Base-by-base conservation (phyloP, 1,140 invertebrate species). In the Nasonia vitripennis region DNA sequence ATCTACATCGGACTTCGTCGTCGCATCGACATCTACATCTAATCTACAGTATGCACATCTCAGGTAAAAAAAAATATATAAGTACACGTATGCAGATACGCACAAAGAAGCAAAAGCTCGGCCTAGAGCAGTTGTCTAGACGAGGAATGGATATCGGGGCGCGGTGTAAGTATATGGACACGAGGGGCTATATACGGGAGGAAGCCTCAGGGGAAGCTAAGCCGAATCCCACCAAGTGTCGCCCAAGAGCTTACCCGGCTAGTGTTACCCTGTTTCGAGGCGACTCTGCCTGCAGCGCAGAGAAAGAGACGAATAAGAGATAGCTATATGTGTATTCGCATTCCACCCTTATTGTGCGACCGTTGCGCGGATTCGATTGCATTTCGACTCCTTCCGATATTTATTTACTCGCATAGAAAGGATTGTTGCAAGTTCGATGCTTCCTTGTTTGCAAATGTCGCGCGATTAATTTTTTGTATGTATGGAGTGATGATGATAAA, bases 181-280 rank as follows among this genome's bases (percentile, higher is more conserved):
- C 6, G 55, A 20, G 51, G 5, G 12, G 31, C 51, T 55, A 45
- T 45, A 45, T 45, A 55, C 51, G 17, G 31, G 82, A 62, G 75
- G 83, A 84, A 85, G 87, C 85, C 83, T 74, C 86, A 84, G 67
- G 78, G 85, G 87, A 78, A 87, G 86, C 75, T 93, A 93, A 93
- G 91, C 92, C 87, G 92, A 93, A 93, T 89, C 90, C 92, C 89
- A 34, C 85, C 87, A 93, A 93, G 89, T 92, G 89, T 87, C 87
- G 68, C 11, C 73, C 77, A 86, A 89, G 88, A 93, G 93, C 92
- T 93, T 93, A 93, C 90, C 90, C 91, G 91, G 89, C 92, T 93
- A 93, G 88, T 91, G 89, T 93, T 93, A 93, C 92, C 89, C 87
- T 83, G 90, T 62, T 62, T 62, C 55, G 17, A 62, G 55, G 55